These are phyloP conservation scores for Agapostemon virescens DNA, from an alignment of 2,888 invertebrate species.

Conservation along the genomic window DNA sequence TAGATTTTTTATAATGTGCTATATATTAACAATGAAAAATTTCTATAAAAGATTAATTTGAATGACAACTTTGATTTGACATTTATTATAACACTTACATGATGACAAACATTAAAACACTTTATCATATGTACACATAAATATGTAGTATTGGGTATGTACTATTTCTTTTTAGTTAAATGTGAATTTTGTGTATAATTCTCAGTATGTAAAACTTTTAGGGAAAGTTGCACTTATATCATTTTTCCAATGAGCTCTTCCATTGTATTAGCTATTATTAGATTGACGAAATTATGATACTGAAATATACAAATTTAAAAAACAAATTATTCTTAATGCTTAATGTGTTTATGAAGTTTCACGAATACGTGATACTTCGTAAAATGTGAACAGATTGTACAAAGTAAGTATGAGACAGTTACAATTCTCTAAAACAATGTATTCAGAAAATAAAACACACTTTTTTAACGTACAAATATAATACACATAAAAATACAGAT, in stretches of 20 bases:
- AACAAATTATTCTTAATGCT: not conserved
- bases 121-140: not conserved
- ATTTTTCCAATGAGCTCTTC: not conserved
- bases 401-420: not conserved
- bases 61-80: not conserved
- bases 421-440: constrained; percentile 9
- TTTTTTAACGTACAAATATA: not conserved
- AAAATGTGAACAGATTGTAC: constrained; percentile 20
- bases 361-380: not conserved
- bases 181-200: not conserved
- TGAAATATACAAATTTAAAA: not conserved
- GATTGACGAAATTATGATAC: not conserved
- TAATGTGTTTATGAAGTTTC: not conserved
- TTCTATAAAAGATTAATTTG: not conserved
- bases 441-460: not conserved
- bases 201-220: not conserved
- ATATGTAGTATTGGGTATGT: not conserved
- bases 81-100: not conserved
- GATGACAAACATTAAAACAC: not conserved
- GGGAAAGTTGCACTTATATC: not conserved
- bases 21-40: not conserved
- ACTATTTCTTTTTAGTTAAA: not conserved
- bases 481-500: not conserved
- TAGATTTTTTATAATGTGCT: not conserved
- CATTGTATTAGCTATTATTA: not conserved